Evolutionary conservation across 2,797 vertebrate species (phyloP).

Genomic region (Centroberyx gerrardi): DNA sequence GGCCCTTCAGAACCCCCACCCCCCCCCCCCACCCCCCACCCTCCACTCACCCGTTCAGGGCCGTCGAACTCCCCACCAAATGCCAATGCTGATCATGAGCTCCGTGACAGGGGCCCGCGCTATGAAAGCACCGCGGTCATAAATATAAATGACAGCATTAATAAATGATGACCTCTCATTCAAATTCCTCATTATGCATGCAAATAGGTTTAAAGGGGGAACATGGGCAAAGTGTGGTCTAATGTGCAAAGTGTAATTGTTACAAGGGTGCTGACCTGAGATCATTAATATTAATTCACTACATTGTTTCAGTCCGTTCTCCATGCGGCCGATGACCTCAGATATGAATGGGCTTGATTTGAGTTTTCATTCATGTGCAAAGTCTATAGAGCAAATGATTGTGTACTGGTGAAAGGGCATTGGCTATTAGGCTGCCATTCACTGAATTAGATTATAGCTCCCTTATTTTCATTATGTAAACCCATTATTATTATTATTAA

Average conservation of each 20-base stretch:
- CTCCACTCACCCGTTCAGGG: not conserved
- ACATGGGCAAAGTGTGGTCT: slow-evolving; percentile 61
- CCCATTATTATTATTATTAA: slow-evolving; percentile 39
- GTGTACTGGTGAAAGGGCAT: slow-evolving; percentile 26
- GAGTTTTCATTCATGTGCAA: slow-evolving; percentile 64
- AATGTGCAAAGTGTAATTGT: slow-evolving; percentile 72
- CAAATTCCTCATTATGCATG: slow-evolving; percentile 77
- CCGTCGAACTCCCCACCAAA: slow-evolving; percentile 16
- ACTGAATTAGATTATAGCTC: slow-evolving; percentile 28
- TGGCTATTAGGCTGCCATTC: slow-evolving; percentile 16
- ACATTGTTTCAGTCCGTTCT: slow-evolving; percentile 67
- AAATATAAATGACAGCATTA: slow-evolving; percentile 83
- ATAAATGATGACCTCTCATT: slow-evolving; percentile 80
- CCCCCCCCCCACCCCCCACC: not conserved
- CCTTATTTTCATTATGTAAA: slow-evolving; percentile 24
- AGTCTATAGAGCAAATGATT: slow-evolving; percentile 36
- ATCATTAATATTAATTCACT: slow-evolving; percentile 78
- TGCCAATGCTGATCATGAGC: slow-evolving; percentile 28
- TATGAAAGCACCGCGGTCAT: slow-evolving; percentile 61
- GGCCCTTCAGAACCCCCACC: no score
- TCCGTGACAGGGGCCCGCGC: slow-evolving; percentile 27
- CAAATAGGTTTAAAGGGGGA: slow-evolving; percentile 71
- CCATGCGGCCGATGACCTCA: slow-evolving; percentile 52
- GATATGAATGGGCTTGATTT: slow-evolving; percentile 61
- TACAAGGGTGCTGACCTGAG: slow-evolving; percentile 67